Conservation (phyloP, 2,888 invertebrate species). For the Aphodius sticticus region DNA sequence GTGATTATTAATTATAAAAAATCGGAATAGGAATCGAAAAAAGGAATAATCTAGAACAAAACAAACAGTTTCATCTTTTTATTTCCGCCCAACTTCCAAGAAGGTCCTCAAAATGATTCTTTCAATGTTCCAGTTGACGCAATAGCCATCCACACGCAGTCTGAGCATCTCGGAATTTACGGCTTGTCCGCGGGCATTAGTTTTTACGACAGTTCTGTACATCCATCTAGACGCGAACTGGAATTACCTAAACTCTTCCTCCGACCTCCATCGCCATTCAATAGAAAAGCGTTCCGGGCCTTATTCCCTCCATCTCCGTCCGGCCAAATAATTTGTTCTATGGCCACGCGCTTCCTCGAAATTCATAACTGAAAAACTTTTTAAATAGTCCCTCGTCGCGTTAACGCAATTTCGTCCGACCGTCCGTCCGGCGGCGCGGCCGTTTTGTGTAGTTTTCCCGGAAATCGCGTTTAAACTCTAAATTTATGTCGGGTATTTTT, state of each 20-base stretch:
- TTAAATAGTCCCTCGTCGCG: slow-evolving; percentile 26
- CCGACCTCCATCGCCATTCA: background rate
- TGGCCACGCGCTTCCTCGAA: slow-evolving; percentile 25
- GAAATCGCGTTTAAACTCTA: slow-evolving; percentile 53
- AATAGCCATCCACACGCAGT: background rate
- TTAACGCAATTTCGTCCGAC: slow-evolving; percentile 30
- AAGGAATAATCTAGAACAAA: background rate
- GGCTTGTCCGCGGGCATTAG: background rate
- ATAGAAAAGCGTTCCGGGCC: slow-evolving; percentile 12
- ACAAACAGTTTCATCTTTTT: background rate
- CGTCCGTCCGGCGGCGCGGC: background rate
- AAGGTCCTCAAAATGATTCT: background rate
- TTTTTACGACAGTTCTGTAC: background rate
- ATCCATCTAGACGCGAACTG: background rate
- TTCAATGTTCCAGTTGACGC: background rate
- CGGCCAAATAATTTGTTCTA: slow-evolving; percentile 29
- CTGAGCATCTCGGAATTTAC: background rate
- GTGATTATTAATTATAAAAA: too few species aligned
- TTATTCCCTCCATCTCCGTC: slow-evolving; percentile 15
- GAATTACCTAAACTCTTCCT: background rate
- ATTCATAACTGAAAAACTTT: slow-evolving; percentile 29
- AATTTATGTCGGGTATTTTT: slow-evolving; percentile 55
- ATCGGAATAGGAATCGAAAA: background rate
- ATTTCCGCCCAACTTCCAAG: background rate
- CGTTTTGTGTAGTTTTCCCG: slow-evolving; percentile 47